These are phyloP conservation scores for Noctua comes DNA, from an alignment of 2,888 invertebrate species.

Conservation along the genomic window DNA sequence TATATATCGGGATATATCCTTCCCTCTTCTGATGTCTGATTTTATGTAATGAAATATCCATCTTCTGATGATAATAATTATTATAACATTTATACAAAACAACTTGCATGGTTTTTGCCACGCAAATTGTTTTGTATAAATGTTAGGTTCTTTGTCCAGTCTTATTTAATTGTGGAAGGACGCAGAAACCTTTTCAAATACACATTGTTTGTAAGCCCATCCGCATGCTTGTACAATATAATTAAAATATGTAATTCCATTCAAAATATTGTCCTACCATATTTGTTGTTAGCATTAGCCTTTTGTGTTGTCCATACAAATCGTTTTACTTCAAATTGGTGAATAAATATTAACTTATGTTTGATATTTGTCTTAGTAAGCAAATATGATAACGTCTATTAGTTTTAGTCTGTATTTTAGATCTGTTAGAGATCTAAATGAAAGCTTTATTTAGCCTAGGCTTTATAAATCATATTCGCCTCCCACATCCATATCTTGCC, in stretches of 20 bases:
- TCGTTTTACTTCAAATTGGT: conserved; percentile 46
- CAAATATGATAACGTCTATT: conserved; percentile 53
- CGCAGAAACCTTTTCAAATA: background rate
- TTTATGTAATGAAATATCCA: background rate
- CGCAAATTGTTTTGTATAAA: background rate
- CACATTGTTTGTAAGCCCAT: background rate
- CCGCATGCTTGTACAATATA: conserved; percentile 22
- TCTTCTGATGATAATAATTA: background rate
- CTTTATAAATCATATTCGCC: conserved; percentile 29
- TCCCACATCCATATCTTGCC: conserved; percentile 15
- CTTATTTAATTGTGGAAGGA: background rate
- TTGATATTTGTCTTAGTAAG: conserved; percentile 43
- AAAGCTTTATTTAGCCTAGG: conserved; percentile 25
- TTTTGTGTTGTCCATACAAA: conserved; percentile 43
- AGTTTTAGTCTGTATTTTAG: conserved; percentile 44
- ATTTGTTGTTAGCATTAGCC: conserved; percentile 41
- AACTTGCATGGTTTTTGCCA: too few relatives aligned
- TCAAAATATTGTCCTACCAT: conserved; percentile 40
- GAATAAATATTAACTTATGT: conserved; percentile 52
- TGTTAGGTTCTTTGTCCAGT: background rate
- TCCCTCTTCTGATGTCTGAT: background rate
- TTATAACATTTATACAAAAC: background rate
- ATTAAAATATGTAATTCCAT: conserved; percentile 31
- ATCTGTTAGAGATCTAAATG: background rate
- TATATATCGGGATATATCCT: background rate